Conservation (phyloP, 2,797 vertebrate genomes). For the Acanthurus leucopareius region DNA sequence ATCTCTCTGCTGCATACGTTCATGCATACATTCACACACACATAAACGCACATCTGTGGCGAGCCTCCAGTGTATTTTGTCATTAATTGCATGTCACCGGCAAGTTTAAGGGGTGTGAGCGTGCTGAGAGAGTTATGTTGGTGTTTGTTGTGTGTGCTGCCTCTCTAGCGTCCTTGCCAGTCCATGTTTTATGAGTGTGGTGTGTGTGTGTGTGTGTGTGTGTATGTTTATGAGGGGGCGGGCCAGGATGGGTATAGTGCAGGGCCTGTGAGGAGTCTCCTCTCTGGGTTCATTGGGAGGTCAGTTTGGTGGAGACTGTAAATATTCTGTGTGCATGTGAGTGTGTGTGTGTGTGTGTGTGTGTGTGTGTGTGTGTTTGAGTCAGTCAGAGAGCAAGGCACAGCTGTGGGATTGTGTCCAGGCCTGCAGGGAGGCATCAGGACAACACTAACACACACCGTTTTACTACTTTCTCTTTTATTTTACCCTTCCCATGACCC, state of each 20-base stretch:
- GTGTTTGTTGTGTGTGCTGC: constrained; percentile 76
- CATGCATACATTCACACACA: constrained; percentile 27
- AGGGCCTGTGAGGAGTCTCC: constrained; percentile 84
- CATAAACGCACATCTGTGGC: constrained; percentile 38
- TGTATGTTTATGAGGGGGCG: constrained; percentile 83
- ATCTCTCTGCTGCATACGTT: constrained; percentile 36
- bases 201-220: constrained; percentile 55
- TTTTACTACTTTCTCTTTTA: constrained; percentile 85
- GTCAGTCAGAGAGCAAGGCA: constrained; percentile 75
- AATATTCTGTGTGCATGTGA: constrained; percentile 81
- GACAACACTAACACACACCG: constrained; percentile 84
- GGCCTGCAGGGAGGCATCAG: constrained; percentile 85
- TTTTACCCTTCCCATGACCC: constrained; percentile 83
- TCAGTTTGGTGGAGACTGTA: constrained; percentile 87
- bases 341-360: constrained; percentile 67
- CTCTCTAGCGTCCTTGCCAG: constrained; percentile 69
- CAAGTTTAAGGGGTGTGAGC: constrained; percentile 79
- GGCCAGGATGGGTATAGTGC: constrained; percentile 80
- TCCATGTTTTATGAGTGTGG: constrained; percentile 72
- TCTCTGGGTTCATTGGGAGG: constrained; percentile 86
- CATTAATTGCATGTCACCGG: constrained; percentile 77
- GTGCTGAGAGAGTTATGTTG: constrained; percentile 80
- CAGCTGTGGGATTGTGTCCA: constrained; percentile 87
- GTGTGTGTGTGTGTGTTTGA: constrained; percentile 38
- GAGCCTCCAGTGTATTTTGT: constrained; percentile 74